phyloP scores from a whole-genome alignment of 2,888 invertebrate species.

The Thecocarcelia acutangulata region DNA sequence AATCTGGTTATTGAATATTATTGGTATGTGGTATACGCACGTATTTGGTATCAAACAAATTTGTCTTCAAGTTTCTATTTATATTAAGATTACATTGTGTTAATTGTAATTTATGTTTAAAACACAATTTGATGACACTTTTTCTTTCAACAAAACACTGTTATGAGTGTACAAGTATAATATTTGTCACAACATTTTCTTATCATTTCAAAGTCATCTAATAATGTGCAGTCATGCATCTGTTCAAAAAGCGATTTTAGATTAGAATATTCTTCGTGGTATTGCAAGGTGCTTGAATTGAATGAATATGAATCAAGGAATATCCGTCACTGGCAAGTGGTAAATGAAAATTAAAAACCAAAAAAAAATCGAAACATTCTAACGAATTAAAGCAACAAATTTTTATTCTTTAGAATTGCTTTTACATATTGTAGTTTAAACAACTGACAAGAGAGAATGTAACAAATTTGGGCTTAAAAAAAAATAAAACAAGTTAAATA shows the following conservation, averaged over 20 bases:
- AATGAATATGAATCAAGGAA: neutral
- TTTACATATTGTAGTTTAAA: too few relatives aligned
- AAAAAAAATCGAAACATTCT: conserved; percentile 53
- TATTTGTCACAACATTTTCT: conserved; percentile 17
- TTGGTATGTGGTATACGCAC: too few relatives aligned
- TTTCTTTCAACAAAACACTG: conserved; percentile 12
- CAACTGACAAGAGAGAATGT: too few relatives aligned
- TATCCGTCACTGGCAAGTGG: conserved; percentile 28
- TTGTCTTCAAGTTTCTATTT: conserved; percentile 34
- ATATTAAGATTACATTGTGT: conserved; percentile 35
- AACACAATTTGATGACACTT: conserved; percentile 61
- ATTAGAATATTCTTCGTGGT: conserved; percentile 36
- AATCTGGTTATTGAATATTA: too few relatives aligned
- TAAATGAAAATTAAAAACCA: conserved; percentile 58
- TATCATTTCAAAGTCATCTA: conserved; percentile 48
- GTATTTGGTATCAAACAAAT: conserved; percentile 52
- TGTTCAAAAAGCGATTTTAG: conserved; percentile 51
- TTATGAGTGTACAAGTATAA: too few relatives aligned
- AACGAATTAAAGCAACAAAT: neutral
- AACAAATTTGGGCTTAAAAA: too few relatives aligned
- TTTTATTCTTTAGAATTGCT: neutral
- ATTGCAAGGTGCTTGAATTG: conserved; percentile 20
- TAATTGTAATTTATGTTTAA: conserved; percentile 66
- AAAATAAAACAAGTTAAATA: too few relatives aligned
- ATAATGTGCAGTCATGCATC: conserved; percentile 34